Conservation (phyloP, 2,888 invertebrate species). For the Hydrotaea diabolus region DNA sequence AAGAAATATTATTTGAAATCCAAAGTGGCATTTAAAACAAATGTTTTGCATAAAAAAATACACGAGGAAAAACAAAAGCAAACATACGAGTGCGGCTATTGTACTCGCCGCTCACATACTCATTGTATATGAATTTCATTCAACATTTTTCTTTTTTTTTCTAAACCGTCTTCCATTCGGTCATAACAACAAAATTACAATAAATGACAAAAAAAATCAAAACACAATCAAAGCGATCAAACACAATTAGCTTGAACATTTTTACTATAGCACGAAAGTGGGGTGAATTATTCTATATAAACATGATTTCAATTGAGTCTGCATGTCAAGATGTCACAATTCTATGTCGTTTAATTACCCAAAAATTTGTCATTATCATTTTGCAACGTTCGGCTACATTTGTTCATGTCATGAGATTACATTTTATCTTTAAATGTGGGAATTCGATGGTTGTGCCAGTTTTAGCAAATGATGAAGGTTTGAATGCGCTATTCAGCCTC, state of each 20-base stretch:
- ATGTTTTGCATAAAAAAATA: slow-evolving; percentile 9
- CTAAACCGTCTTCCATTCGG: background rate
- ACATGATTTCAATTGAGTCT: slow-evolving; percentile 56
- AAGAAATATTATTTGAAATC: slow-evolving; percentile 12
- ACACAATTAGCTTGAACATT: background rate
- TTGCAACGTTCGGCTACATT: background rate
- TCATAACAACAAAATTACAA: background rate
- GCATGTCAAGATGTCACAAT: slow-evolving; percentile 57
- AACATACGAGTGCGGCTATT: background rate
- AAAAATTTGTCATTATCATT: slow-evolving; percentile 50
- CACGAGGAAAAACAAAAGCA: background rate
- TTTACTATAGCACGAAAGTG: background rate
- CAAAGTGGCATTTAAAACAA: slow-evolving; percentile 39
- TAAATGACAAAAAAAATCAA: background rate
- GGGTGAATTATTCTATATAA: slow-evolving; percentile 14
- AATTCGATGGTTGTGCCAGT: no score
- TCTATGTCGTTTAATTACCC: slow-evolving; percentile 58
- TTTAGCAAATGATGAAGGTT: no score
- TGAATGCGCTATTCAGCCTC: no score
- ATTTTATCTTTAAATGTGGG: no score
- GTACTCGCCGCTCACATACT: background rate
- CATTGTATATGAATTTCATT: slow-evolving; percentile 27
- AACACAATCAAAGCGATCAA: background rate
- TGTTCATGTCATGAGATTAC: no score
- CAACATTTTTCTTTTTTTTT: slow-evolving; percentile 6